Evolutionary conservation across 2,113 vertebrate genomes (phyloP).

Genomic region (Microtus richardsoni): DNA sequence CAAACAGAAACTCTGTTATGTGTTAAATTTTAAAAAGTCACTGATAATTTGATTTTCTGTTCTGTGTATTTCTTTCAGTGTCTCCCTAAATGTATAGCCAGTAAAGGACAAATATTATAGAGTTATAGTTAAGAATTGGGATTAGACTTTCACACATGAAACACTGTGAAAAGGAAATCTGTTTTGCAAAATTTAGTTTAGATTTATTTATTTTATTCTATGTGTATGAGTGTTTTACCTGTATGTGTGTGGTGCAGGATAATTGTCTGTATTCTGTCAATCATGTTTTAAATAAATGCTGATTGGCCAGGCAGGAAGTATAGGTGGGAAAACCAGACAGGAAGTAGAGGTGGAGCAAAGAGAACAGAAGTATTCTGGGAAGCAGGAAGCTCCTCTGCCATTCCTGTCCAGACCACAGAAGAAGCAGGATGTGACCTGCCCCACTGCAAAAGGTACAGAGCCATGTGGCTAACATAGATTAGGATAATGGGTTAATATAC

Average conservation of each 20-base stretch:
- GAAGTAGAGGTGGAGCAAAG: too few relatives aligned
- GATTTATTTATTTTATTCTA: neutral
- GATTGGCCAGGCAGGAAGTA: too few relatives aligned
- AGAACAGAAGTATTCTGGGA: too few relatives aligned
- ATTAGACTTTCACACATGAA: neutral
- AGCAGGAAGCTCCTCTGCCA: too few relatives aligned
- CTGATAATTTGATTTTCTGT: neutral
- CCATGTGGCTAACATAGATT: too few relatives aligned
- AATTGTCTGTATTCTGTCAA: too few relatives aligned
- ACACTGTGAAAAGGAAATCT: neutral
- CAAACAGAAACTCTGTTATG: neutral
- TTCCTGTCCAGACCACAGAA: too few relatives aligned
- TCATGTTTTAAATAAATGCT: too few relatives aligned
- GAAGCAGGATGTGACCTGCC: too few relatives aligned
- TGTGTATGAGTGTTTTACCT: neutral
- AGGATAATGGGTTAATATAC: too few relatives aligned
- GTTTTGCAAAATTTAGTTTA: neutral
- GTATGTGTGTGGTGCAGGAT: neutral
- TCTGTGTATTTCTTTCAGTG: conserved; percentile 10
- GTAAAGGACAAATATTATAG: neutral
- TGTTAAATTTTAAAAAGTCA: neutral
- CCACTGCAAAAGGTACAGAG: too few relatives aligned
- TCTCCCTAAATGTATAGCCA: neutral
- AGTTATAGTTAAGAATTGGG: neutral
- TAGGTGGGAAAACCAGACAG: too few relatives aligned